A percentile compares a stretch with the other conserved stretches of the same genome.
Evolutionary conservation across 2,113 vertebrate genomes (phyloP).

Genomic region (Solea solea): DNA sequence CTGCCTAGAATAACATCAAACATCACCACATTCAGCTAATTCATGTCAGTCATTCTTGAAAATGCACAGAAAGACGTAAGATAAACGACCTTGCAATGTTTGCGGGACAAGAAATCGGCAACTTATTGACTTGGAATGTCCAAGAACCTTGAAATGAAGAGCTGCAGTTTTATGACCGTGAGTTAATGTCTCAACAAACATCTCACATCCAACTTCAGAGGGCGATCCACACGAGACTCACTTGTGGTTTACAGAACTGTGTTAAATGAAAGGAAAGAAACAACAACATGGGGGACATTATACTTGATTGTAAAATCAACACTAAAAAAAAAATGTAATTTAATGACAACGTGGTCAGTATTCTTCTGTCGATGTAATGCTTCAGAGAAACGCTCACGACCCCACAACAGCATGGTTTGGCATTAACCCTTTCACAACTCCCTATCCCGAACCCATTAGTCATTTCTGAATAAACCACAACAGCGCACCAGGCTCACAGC

Average conservation of each 20-base stretch:
- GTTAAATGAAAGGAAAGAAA: constrained; percentile 21
- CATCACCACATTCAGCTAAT: constrained; percentile 76
- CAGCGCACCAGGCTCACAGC: constrained; percentile 25
- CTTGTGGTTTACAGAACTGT: constrained; percentile 30
- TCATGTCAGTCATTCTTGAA: constrained; percentile 66
- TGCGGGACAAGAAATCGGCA: constrained; percentile 45
- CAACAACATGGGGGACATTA: constrained; percentile 30
- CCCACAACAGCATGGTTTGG: neutral
- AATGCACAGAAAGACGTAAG: constrained; percentile 54
- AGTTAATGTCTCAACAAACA: constrained; percentile 19
- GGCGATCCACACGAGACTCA: constrained; percentile 18
- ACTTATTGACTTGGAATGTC: constrained; percentile 62
- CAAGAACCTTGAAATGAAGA: constrained; percentile 45
- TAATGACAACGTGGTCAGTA: constrained; percentile 45
- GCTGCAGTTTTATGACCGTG: constrained; percentile 30
- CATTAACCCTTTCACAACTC: constrained; percentile 14
- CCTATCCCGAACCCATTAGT: constrained; percentile 20
- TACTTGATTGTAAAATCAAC: constrained; percentile 27
- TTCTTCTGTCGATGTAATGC: constrained; percentile 16
- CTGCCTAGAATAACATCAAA: constrained; percentile 77
- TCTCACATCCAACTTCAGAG: constrained; percentile 24
- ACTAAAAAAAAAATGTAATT: constrained; percentile 20
- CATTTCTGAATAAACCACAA: constrained; percentile 24
- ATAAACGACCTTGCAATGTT: constrained; percentile 37
- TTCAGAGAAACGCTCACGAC: constrained; percentile 29